Evolutionary conservation across 2,113 vertebrate species (phyloP).

Genomic region (Upupa epops): DNA sequence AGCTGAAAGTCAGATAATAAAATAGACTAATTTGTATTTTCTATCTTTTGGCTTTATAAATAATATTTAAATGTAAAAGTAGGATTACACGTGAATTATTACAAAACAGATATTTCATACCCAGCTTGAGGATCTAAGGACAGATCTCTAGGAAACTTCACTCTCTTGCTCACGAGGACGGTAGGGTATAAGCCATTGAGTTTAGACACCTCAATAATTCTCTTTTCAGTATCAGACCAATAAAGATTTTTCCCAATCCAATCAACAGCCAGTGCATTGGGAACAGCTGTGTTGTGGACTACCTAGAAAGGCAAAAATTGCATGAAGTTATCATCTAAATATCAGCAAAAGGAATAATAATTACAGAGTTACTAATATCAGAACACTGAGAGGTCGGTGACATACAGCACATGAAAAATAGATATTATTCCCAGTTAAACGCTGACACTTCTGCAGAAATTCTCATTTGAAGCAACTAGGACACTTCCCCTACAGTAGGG

Average conservation of each 20-base stretch:
- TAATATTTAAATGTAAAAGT: neutral
- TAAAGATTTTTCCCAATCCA: conserved; percentile 99
- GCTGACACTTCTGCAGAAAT: neutral
- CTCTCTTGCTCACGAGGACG: conserved; percentile 85
- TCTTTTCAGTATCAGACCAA: conserved; percentile 94
- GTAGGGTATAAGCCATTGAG: conserved; percentile 94
- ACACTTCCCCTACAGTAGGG: neutral
- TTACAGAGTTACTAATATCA: neutral
- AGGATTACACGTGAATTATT: neutral
- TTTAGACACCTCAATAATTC: conserved; percentile 97
- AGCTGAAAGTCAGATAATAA: neutral
- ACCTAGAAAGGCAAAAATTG: conserved; percentile 76
- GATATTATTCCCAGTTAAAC: neutral
- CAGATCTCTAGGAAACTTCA: conserved; percentile 90
- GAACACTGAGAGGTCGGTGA: neutral
- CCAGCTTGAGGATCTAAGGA: conserved; percentile 89
- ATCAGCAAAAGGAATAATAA: neutral
- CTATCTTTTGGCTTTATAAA: neutral
- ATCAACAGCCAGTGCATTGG: conserved; percentile 92
- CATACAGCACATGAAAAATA: neutral
- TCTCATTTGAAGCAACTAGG: neutral
- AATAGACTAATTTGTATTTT: neutral
- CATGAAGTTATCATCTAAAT: conserved; percentile 20
- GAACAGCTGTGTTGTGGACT: conserved; percentile 92
- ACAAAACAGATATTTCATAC: conserved; percentile 71